Evolutionary conservation across 2,113 vertebrate species (phyloP).

Genomic region (Bombycilla garrulus): DNA sequence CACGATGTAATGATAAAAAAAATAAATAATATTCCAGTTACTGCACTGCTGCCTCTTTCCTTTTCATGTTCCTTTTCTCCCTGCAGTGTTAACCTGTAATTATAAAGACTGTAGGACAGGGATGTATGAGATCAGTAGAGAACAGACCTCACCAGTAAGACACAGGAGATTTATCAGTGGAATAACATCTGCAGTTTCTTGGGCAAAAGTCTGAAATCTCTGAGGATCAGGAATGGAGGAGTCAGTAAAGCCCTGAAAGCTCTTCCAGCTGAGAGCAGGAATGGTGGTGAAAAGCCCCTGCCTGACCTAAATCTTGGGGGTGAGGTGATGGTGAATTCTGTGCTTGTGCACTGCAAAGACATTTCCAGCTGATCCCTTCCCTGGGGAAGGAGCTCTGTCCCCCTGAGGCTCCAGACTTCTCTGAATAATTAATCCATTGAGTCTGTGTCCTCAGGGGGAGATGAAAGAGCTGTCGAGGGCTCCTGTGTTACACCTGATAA

Average conservation of each 20-base stretch:
- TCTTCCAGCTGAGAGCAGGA: background rate
- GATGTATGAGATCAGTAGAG: background rate
- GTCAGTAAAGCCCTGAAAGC: background rate
- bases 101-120: background rate
- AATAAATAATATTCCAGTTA: background rate
- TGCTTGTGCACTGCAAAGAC: background rate
- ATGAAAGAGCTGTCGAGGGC: background rate
- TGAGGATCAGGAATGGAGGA: background rate
- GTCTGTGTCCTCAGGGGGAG: background rate
- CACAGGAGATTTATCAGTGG: background rate
- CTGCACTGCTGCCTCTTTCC: background rate
- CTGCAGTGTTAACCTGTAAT: background rate
- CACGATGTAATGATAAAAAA: background rate
- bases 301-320: background rate
- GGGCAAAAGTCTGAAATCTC: background rate
- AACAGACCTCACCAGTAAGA: background rate
- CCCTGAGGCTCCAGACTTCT: background rate
- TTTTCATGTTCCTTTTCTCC: background rate
- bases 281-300: background rate
- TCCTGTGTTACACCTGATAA: conserved; percentile 14
- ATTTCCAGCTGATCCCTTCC: background rate
- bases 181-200: background rate
- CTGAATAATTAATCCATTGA: background rate
- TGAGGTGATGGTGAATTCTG: background rate
- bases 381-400: background rate